Evolutionary conservation across 1,140 invertebrate species (phyloP), one percentile per base, ranked within the genome.

Genomic region (Bombus affinis): DNA sequence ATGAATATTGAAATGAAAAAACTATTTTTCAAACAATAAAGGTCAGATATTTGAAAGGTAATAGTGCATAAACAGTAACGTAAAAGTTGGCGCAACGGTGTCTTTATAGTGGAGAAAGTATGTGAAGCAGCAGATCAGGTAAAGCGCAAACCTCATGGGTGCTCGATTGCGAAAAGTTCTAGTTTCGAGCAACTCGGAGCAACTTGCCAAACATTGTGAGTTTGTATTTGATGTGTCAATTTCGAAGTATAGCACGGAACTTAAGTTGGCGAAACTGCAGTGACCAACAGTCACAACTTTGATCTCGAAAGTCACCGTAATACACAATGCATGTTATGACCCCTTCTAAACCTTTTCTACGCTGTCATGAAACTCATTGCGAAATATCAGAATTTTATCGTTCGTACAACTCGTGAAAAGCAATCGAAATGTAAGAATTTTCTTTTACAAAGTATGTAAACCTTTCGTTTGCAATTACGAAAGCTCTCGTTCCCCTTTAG

Each of bases 121-220:
- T 62, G 59, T 62, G 28, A 13, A 62, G 12, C 12, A 62, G 12
- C 59, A n/a, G 28, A 62, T 28, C 59, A n/a, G 78, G 13, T 32
- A 18, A n/a, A 37, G 39, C 10, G 13, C 32, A 73, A 44, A 42
- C 47, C 68, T 57, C 47, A 13, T 25, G 37, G 47, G 68, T 47
- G 8, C 57, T 42, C 68, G 79, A 81, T 35, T 72, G 47, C 37
- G 39, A 81, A n/a, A 72, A n/a, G 47, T 72, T 53, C 28, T 15
- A 35, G 37, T 68, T 81, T 12, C 35, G 35, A 4, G 18, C 15
- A 81, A 70, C 47, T 72, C 22, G 25, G 28, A 13, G 22, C n/a
- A 72, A 81, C 35, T 81, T 59, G 68, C 72, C 79, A 75, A 76
- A 83, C 81, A 22, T 76, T 25, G 72, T 32, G 74, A 65, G 59